Conservation (phyloP, 2,797 vertebrate genomes). For the Arrhamphus sclerolepis region DNA sequence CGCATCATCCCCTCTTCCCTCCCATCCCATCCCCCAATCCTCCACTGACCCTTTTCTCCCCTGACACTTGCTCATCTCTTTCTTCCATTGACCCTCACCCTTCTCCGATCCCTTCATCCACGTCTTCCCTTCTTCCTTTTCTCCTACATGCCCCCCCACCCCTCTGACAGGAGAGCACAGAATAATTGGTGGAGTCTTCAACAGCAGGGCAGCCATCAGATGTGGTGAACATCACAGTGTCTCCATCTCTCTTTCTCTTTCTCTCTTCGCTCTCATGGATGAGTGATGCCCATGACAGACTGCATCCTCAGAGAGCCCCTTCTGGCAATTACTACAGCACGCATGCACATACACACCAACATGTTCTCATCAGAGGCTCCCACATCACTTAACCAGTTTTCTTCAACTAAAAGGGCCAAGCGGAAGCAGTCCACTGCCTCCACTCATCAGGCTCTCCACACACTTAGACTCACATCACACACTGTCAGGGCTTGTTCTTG, state of each 20-base stretch:
- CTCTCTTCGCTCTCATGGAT: slow-evolving; percentile 46
- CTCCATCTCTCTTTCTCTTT: slow-evolving; percentile 9
- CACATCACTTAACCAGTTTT: slow-evolving; percentile 75
- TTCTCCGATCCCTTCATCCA: slow-evolving; percentile 23
- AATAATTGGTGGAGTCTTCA: slow-evolving; percentile 68
- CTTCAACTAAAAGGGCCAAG: slow-evolving; percentile 56
- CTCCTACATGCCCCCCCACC: slow-evolving; percentile 2
- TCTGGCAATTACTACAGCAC: slow-evolving; percentile 58
- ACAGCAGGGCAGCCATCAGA: slow-evolving; percentile 44
- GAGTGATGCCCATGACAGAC: slow-evolving; percentile 72
- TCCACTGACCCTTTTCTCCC: slow-evolving; percentile 58
- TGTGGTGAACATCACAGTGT: slow-evolving; percentile 17
- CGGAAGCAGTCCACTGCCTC: slow-evolving; percentile 50
- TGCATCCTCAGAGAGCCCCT: slow-evolving; percentile 64
- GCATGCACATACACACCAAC: slow-evolving; percentile 22
- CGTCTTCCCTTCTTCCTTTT: slow-evolving; percentile 18
- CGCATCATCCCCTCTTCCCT: slow-evolving; percentile 26
- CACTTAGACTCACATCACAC: slow-evolving; percentile 15
- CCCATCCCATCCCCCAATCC: slow-evolving; percentile 6
- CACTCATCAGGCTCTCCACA: slow-evolving; percentile 54
- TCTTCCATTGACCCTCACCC: slow-evolving; percentile 57
- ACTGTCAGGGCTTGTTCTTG: slow-evolving; percentile 38
- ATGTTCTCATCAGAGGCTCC: slow-evolving; percentile 62
- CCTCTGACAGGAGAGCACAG: slow-evolving; percentile 46
- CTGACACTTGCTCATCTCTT: slow-evolving; percentile 52